These are phyloP conservation scores for Acrocephalus arundinaceus DNA, from an alignment of 2,113 vertebrate genomes.

Conservation along the genomic window DNA sequence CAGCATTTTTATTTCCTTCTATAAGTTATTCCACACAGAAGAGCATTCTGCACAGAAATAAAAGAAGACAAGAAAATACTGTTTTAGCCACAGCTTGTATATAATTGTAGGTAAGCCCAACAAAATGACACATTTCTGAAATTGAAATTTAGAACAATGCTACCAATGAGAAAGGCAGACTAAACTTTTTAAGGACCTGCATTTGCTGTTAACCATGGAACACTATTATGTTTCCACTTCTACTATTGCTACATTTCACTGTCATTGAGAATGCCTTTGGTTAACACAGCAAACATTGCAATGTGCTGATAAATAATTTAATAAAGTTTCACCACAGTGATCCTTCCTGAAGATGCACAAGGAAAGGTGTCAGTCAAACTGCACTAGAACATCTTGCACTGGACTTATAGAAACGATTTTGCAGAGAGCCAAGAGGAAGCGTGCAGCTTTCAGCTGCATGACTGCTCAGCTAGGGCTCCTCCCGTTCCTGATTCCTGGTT, in stretches of 20 bases:
- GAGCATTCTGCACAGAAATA: accelerated
- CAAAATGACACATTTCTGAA: not conserved
- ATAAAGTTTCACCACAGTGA: not conserved
- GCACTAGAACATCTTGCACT: not conserved
- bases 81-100: not conserved
- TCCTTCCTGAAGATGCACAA: not conserved
- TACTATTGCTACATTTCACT: not conserved
- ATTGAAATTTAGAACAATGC: not conserved
- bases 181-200: not conserved
- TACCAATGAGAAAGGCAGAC: not conserved
- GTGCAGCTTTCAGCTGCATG: not conserved
- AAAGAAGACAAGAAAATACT: not conserved
- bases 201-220: not conserved
- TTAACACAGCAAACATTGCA: not conserved
- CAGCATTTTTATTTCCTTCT: not conserved
- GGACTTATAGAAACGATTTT: not conserved
- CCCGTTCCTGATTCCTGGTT: slow-evolving; percentile 36
- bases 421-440: not conserved
- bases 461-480: not conserved
- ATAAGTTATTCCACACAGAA: not conserved
- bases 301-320: not conserved
- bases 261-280: not conserved
- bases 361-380: not conserved
- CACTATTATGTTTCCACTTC: not conserved
- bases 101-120: not conserved